These are phyloP conservation scores for Ligdia adustata DNA, from an alignment of 2,888 invertebrate species.

Conservation along the genomic window DNA sequence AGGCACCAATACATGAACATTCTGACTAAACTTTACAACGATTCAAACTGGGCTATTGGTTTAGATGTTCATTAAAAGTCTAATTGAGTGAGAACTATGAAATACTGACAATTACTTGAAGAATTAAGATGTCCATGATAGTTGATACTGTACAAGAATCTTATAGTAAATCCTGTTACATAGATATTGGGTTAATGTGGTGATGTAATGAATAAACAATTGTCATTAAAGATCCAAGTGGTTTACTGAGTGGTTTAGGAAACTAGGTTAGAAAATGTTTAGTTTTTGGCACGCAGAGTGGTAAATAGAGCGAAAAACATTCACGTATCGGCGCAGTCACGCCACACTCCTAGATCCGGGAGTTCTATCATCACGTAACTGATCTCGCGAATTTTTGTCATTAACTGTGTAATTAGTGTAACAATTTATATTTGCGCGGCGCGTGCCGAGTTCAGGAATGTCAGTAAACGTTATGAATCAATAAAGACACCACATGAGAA, in stretches of 20 bases:
- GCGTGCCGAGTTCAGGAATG: slow-evolving; percentile 4
- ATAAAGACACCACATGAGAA: slow-evolving; percentile 48
- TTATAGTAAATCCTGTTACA: too few relatives aligned
- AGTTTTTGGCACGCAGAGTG: slow-evolving; percentile 8
- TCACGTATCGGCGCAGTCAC: slow-evolving; percentile 18
- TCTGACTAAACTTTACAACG: slow-evolving; percentile 18
- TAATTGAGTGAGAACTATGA: too few relatives aligned
- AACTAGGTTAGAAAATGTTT: slow-evolving; percentile 5
- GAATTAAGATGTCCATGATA: too few relatives aligned
- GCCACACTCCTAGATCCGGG: slow-evolving; percentile 27
- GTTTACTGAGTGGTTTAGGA: neutral
- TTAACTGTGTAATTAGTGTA: slow-evolving; percentile 1
- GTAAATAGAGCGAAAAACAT: slow-evolving; percentile 23
- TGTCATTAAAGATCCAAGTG: neutral
- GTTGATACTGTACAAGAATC: too few relatives aligned
- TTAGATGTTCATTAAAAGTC: too few relatives aligned
- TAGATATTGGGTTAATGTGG: neutral
- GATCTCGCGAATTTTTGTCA: slow-evolving; percentile 1
- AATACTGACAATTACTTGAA: too few relatives aligned
- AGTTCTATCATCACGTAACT: slow-evolving; percentile 7
- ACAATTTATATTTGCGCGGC: slow-evolving; percentile 1
- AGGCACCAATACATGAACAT: slow-evolving; percentile 30
- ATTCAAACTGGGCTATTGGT: neutral
- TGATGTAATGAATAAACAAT: slow-evolving; percentile 15
- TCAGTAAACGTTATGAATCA: slow-evolving; percentile 32